Conservation (phyloP, 2,797 vertebrate genomes). For the Cynodonichthys magdalenae region DNA sequence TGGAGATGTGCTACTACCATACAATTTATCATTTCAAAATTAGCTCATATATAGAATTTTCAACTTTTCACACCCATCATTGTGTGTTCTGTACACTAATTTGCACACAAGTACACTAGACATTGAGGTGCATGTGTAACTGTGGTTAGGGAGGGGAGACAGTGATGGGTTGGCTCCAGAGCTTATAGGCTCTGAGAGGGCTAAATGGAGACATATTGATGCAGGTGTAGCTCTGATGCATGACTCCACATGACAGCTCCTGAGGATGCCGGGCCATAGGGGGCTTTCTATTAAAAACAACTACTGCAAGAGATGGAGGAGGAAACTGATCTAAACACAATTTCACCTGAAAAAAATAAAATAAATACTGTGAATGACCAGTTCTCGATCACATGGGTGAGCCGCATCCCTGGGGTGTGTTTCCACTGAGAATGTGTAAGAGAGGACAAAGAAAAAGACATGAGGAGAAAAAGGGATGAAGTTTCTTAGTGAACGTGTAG, state of each 20-base stretch:
- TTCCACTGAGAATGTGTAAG: conserved; percentile 36
- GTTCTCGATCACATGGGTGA: conserved; percentile 59
- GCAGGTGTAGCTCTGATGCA: conserved; percentile 45
- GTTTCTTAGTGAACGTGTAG: conserved; percentile 11
- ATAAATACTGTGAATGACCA: conserved; percentile 28
- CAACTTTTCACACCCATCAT: too few species aligned
- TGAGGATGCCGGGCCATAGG: conserved; percentile 67
- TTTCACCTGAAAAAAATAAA: conserved; percentile 23
- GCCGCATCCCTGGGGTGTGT: conserved; percentile 51
- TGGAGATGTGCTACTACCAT: too few species aligned
- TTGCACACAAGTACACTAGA: conserved; percentile 11
- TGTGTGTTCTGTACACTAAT: conserved; percentile 17
- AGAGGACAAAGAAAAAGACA: background rate
- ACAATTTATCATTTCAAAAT: too few species aligned
- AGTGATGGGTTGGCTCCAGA: conserved; percentile 23
- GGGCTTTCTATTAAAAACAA: conserved; percentile 68
- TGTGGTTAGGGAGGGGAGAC: conserved; percentile 35
- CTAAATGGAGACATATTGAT: conserved; percentile 64
- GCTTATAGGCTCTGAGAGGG: conserved; percentile 27
- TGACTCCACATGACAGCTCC: conserved; percentile 58
- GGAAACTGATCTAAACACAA: conserved; percentile 49
- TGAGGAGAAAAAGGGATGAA: conserved; percentile 12
- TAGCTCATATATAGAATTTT: too few species aligned
- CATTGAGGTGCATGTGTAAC: conserved; percentile 18
- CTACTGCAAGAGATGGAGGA: conserved; percentile 50